Conservation (phyloP, 2,888 invertebrate species). For the Acheta domesticus region DNA sequence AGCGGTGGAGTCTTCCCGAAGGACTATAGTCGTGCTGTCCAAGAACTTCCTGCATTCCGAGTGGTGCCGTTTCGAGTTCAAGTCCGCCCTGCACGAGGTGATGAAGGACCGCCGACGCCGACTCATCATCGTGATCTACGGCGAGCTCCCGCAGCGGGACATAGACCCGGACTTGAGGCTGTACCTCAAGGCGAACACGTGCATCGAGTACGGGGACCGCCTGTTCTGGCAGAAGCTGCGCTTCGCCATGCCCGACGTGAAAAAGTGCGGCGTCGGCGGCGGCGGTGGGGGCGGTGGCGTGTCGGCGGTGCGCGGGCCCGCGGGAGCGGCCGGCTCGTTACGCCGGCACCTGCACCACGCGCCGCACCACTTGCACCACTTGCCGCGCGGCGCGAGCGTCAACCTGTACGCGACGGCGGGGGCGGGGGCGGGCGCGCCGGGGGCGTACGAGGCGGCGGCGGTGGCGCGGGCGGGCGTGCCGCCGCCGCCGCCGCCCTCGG, state of each 20-base stretch:
- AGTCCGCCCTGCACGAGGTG: conserved; percentile 86
- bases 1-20: conserved; percentile 84
- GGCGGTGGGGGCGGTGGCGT: conserved; percentile 65
- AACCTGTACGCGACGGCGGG: conserved; percentile 37
- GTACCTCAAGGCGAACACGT: conserved; percentile 85
- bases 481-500: conserved; percentile 48
- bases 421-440: conserved; percentile 22
- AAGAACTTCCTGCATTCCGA: conserved; percentile 92
- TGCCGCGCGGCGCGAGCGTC: conserved; percentile 50
- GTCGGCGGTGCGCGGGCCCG: conserved; percentile 48
- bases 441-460: background rate
- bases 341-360: conserved; percentile 46
- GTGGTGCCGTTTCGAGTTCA: conserved; percentile 93
- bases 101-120: conserved; percentile 80
- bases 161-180: conserved; percentile 86
- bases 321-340: conserved; percentile 25
- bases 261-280: conserved; percentile 60
- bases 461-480: conserved; percentile 44
- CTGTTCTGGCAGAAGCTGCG: conserved; percentile 96
- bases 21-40: conserved; percentile 85
- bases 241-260: conserved; percentile 82
- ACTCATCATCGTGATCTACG: conserved; percentile 85
- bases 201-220: conserved; percentile 90
- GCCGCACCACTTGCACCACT: conserved; percentile 57
- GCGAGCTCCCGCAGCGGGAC: conserved; percentile 83